Evolutionary conservation across 1,140 invertebrate genomes (phyloP).

Genomic region (Ctenoplectra terminalis): DNA sequence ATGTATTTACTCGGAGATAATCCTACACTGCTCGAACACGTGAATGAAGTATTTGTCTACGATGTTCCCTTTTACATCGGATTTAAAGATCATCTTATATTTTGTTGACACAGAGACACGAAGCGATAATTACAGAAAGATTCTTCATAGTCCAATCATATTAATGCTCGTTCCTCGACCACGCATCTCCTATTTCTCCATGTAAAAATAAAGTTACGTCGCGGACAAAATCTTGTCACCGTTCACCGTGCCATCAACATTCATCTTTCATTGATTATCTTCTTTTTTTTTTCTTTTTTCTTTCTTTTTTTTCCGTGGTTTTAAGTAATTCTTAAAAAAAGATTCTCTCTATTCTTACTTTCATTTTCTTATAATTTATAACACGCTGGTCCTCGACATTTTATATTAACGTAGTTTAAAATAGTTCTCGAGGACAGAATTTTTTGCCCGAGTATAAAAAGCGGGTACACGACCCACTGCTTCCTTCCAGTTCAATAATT

Average conservation of each 20-base stretch:
- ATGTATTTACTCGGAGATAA: background rate
- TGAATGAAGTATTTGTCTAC: background rate
- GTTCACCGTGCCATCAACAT: background rate
- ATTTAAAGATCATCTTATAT: background rate
- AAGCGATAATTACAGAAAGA: background rate
- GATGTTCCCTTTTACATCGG: constrained; percentile 2
- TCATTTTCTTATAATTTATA: no score
- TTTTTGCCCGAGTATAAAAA: no score
- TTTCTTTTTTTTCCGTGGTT: no score
- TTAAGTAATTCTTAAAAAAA: no score
- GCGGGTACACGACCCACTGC: no score
- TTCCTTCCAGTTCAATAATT: no score
- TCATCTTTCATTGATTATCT: background rate
- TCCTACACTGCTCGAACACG: background rate
- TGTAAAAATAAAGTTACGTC: background rate
- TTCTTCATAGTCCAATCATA: background rate
- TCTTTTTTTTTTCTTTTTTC: no score
- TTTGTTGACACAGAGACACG: background rate
- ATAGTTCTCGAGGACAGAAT: no score
- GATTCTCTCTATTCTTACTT: no score
- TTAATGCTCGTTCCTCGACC: background rate
- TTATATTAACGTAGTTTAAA: no score
- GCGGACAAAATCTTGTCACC: background rate
- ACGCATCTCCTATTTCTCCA: background rate
- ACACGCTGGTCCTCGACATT: no score